A percentile compares a stretch with the other conserved stretches of the same genome.
These are phyloP conservation scores for Syritta pipiens DNA, from an alignment of 2,888 invertebrate genomes.

Conservation along the genomic window DNA sequence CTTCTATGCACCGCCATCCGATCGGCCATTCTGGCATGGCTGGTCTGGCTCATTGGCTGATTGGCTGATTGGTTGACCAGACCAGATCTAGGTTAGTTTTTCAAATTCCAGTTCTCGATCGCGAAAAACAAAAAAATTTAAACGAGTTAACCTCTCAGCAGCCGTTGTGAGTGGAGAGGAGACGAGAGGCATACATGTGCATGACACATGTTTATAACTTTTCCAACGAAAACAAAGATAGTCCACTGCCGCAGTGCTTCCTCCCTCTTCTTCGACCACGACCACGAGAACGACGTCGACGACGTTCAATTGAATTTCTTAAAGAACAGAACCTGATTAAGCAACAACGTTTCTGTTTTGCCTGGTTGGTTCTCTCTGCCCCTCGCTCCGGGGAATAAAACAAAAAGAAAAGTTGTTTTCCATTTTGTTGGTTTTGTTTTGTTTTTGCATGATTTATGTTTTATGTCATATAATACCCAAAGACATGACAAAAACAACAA, in stretches of 20 bases:
- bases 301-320: conserved; percentile 44
- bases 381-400: conserved; percentile 1
- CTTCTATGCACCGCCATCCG: no score
- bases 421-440: no score
- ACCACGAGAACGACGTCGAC: neutral
- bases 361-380: no score
- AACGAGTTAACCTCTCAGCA: conserved; percentile 31
- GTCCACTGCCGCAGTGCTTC: neutral
- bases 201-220: conserved; percentile 54
- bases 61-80: no score
- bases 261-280: neutral
- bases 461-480: conserved; percentile 57
- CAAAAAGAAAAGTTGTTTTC: neutral
- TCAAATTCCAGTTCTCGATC: conserved; percentile 31
- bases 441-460: conserved; percentile 67
- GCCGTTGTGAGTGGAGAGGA: conserved; percentile 1
- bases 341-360: conserved; percentile 37
- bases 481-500: conserved; percentile 42
- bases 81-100: conserved; percentile 50
- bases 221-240: conserved; percentile 31
- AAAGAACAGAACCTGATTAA: conserved; percentile 58
- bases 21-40: no score
- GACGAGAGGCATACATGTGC: conserved; percentile 33
- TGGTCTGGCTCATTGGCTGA: neutral
- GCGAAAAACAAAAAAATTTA: conserved; percentile 3